Evolutionary conservation across 2,888 invertebrate genomes (phyloP).

Genomic region (Rhamphomyia laevipes): DNA sequence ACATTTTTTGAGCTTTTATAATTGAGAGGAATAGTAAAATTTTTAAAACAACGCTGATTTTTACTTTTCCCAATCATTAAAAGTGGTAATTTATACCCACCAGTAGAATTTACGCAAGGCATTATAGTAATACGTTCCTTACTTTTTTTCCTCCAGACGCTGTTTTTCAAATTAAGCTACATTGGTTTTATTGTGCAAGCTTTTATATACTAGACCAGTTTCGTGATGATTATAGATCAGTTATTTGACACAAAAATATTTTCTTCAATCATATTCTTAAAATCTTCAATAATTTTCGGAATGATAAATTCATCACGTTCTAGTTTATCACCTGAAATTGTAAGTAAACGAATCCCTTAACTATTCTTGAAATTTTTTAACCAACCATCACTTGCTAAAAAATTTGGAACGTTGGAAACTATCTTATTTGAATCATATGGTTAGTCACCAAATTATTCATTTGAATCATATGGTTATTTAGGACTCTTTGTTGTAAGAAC

Average conservation of each 20-base stretch:
- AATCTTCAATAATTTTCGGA: not conserved
- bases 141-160: not conserved
- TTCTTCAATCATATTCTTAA: not conserved
- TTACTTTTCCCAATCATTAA: not conserved
- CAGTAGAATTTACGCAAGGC: not conserved
- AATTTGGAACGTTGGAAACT: not conserved
- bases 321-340: too few relatives aligned
- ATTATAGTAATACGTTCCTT: not conserved
- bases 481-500: not conserved
- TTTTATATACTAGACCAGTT: not conserved
- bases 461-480: not conserved
- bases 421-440: not conserved
- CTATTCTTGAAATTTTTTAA: not conserved
- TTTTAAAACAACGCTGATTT: not conserved
- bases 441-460: not conserved
- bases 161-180: not conserved
- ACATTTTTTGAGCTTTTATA: not conserved
- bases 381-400: not conserved
- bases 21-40: not conserved
- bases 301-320: not conserved
- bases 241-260: not conserved
- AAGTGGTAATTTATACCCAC: not conserved
- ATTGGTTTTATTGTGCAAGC: not conserved
- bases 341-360: not conserved
- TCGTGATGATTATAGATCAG: not conserved